Percentiles rank a stretch among this genome's conserved stretches.
Evolutionary conservation across 2,797 vertebrate species (phyloP).

Genomic region (Peromyscus eremicus): DNA sequence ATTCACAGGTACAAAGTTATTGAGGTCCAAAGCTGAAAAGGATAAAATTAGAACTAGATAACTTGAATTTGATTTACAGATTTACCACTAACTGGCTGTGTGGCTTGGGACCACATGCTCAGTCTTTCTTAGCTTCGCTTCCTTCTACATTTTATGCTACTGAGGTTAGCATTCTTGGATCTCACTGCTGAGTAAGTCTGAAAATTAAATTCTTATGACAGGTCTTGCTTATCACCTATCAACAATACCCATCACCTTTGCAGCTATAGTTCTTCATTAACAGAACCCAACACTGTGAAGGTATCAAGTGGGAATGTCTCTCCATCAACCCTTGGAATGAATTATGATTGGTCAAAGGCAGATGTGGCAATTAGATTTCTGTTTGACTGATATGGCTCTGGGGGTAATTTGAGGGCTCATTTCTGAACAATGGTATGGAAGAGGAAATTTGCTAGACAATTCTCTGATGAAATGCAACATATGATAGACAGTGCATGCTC

Average conservation of each 20-base stretch:
- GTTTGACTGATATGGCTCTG: background rate
- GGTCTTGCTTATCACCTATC: too few species aligned
- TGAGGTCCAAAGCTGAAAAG: background rate
- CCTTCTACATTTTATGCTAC: background rate
- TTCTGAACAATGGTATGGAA: slow-evolving; percentile 14
- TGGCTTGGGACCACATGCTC: background rate
- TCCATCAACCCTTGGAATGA: background rate
- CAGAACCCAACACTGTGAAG: background rate
- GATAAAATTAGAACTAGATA: background rate
- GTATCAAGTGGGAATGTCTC: background rate
- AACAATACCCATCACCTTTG: background rate
- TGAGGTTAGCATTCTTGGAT: too few species aligned
- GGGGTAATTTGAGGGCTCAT: background rate
- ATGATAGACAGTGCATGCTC: background rate
- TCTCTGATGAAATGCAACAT: background rate
- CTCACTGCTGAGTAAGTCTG: background rate
- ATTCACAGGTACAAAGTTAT: background rate
- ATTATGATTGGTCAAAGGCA: background rate
- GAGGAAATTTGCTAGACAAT: background rate
- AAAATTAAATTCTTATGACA: background rate
- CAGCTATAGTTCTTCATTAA: background rate
- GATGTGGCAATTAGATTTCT: background rate
- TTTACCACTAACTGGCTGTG: background rate
- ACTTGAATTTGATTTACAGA: background rate
- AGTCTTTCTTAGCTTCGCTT: too few species aligned